Evolutionary conservation across 2,888 invertebrate species (phyloP).

Genomic region (Mythimna loreyi): DNA sequence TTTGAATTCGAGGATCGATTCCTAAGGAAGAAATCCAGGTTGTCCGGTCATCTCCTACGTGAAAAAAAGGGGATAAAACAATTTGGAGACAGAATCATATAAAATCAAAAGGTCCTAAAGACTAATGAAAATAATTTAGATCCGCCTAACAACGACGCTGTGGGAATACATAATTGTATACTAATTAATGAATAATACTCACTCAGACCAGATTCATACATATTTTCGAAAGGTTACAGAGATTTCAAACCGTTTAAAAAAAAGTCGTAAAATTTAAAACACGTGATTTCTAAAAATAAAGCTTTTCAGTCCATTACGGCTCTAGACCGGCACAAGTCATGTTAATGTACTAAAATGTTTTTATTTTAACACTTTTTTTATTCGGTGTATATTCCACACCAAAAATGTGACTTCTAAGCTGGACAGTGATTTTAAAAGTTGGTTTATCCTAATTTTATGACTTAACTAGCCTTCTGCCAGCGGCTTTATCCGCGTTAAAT

Average conservation of each 20-base stretch:
- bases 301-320: slow-evolving; percentile 21
- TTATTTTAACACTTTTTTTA: slow-evolving; percentile 7
- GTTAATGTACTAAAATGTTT: slow-evolving; percentile 11
- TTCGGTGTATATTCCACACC: not conserved
- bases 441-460: not conserved
- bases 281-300: slow-evolving; percentile 30
- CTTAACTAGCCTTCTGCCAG: too few species aligned
- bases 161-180: not conserved
- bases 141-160: not conserved
- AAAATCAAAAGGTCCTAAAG: not conserved
- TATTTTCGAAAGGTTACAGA: slow-evolving; percentile 24
- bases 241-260: slow-evolving; percentile 17
- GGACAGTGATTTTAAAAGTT: too few species aligned
- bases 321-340: not conserved
- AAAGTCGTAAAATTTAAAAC: slow-evolving; percentile 21
- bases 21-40: too few species aligned
- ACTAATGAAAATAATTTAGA: too few species aligned
- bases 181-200: slow-evolving; percentile 17
- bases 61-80: too few species aligned
- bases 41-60: too few species aligned
- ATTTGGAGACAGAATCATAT: slow-evolving; percentile 2
- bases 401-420: not conserved
- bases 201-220: not conserved
- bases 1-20: too few species aligned
- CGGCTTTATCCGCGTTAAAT: too few species aligned